A percentile compares a stretch with the other conserved stretches of the same genome.
Evolutionary conservation across 1,140 invertebrate genomes (phyloP).

Genomic region (Augochlora pura): DNA sequence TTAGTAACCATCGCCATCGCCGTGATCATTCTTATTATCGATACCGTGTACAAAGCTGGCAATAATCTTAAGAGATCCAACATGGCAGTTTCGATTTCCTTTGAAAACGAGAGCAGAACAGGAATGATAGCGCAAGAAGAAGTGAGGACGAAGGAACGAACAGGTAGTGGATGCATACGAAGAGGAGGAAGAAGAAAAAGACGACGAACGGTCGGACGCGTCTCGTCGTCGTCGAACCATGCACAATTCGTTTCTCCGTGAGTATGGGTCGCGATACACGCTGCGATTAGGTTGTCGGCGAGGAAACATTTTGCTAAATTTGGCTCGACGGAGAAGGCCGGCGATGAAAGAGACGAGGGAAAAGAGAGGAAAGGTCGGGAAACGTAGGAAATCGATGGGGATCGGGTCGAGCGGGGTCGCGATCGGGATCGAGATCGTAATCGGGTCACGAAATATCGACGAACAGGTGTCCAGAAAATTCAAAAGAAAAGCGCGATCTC

Average conservation of each 20-base stretch:
- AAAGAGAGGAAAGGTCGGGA: no score
- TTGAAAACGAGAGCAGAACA: constrained; percentile 16
- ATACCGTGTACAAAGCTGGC: constrained; percentile 76
- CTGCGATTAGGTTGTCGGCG: constrained; percentile 30
- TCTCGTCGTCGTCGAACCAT: constrained; percentile 67
- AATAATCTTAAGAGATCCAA: constrained; percentile 74
- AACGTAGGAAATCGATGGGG: no score
- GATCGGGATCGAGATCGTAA: no score
- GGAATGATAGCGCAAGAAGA: not conserved
- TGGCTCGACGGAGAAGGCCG: constrained; percentile 32
- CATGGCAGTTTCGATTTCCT: constrained; percentile 66
- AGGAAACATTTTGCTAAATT: constrained; percentile 7
- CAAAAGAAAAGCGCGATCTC: no score
- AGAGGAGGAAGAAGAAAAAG: not conserved
- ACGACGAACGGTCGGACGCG: constrained; percentile 68
- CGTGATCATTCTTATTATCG: constrained; percentile 35
- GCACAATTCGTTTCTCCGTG: constrained; percentile 63
- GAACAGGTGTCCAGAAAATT: no score
- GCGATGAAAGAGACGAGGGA: no score
- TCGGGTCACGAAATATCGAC: no score
- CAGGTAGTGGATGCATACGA: not conserved
- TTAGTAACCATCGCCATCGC: constrained; percentile 1
- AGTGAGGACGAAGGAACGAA: not conserved
- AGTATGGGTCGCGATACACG: constrained; percentile 29
- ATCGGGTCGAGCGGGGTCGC: no score